Evolutionary conservation across 2,888 invertebrate species (phyloP).

Genomic region (Thymelicus acteon): DNA sequence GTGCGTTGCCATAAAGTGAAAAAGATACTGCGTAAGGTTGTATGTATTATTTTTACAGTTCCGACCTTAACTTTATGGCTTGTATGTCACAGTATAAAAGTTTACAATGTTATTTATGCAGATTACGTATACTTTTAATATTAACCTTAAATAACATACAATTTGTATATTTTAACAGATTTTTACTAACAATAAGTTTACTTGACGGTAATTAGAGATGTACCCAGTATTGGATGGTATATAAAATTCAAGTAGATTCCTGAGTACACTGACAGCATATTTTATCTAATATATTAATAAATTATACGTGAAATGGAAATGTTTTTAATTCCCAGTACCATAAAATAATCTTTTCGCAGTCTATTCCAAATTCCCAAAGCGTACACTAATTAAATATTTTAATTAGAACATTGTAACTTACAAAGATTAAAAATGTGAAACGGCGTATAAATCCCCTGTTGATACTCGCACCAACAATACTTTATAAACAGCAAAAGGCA

Average conservation of each 20-base stretch:
- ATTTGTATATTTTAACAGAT: too few species aligned
- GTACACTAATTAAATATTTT: constrained; percentile 18
- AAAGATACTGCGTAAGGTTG: constrained; percentile 32
- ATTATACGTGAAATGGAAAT: background rate
- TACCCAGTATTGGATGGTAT: too few species aligned
- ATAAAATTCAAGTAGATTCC: too few species aligned
- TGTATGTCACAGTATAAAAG: constrained; percentile 33
- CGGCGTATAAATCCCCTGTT: constrained; percentile 26
- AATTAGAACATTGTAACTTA: constrained; percentile 21
- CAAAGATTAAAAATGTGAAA: constrained; percentile 28
- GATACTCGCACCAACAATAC: constrained; percentile 32
- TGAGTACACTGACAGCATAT: too few species aligned
- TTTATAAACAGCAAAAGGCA: constrained; percentile 36
- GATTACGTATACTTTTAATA: constrained; percentile 1
- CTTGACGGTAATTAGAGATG: too few species aligned
- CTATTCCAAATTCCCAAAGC: background rate
- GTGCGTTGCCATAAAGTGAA: constrained; percentile 26
- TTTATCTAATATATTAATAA: background rate
- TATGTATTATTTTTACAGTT: constrained; percentile 36
- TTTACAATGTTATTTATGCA: constrained; percentile 27
- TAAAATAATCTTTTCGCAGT: constrained; percentile 1
- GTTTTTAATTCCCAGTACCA: background rate
- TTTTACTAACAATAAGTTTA: too few species aligned
- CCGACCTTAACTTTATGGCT: constrained; percentile 31
- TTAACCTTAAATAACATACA: too few species aligned